Evolutionary conservation across 2,797 vertebrate genomes (phyloP).

Genomic region (Enteromius fasciolatus): DNA sequence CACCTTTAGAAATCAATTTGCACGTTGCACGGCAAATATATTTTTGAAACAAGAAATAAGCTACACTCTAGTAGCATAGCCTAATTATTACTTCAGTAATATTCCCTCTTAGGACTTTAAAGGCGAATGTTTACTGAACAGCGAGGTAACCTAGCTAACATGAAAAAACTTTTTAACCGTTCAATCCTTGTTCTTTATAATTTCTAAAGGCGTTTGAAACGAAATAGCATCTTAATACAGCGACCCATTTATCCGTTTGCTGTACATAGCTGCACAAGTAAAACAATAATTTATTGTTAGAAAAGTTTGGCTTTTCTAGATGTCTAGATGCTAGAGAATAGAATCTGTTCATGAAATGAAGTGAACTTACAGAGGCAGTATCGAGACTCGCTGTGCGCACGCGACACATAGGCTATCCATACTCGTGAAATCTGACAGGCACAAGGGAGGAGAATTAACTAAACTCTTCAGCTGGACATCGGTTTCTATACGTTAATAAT

Average conservation of each 20-base stretch:
- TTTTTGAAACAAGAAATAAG: not conserved
- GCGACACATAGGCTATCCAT: constrained; percentile 19
- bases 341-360: constrained; percentile 9
- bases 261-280: not conserved
- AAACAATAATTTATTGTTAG: not conserved
- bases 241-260: not conserved
- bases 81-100: not conserved
- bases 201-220: not conserved
- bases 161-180: not conserved
- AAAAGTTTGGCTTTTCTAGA: not conserved
- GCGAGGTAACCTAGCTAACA: not conserved
- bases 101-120: not conserved
- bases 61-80: not conserved
- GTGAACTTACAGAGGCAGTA: constrained; percentile 36
- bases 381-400: constrained; percentile 23
- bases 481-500: not conserved
- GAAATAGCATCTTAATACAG: not conserved
- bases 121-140: not conserved
- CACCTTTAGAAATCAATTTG: not conserved
- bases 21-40: not conserved
- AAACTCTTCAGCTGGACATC: constrained; percentile 1
- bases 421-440: constrained; percentile 20
- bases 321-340: not conserved
- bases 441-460: not conserved
- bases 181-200: not conserved